phyloP scores from a whole-genome alignment of 1,140 invertebrate genomes.

The Drosophila insularis region DNA sequence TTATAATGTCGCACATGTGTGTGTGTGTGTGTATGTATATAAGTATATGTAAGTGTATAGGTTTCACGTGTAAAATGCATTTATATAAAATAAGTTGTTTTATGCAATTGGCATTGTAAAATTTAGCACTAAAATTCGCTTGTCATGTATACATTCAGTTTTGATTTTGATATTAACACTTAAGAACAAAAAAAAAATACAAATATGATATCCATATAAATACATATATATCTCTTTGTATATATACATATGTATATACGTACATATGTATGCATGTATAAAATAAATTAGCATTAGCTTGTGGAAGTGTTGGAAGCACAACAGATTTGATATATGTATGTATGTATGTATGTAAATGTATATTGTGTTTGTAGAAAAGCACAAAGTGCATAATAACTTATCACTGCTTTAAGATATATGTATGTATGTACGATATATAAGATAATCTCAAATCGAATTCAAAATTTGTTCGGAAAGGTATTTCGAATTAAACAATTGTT shows the following conservation, averaged over 20 bases:
- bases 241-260: slow-evolving; percentile 20
- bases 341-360: too few species aligned
- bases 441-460: not conserved
- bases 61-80: slow-evolving; percentile 21
- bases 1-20: slow-evolving; percentile 49
- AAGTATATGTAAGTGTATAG: slow-evolving; percentile 14
- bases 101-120: slow-evolving; percentile 48
- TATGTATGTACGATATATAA: not conserved
- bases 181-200: slow-evolving; percentile 23
- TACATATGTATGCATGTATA: slow-evolving; percentile 16
- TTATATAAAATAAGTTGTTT: slow-evolving; percentile 43
- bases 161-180: slow-evolving; percentile 40
- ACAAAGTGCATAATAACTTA: slow-evolving; percentile 33
- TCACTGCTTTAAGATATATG: not conserved
- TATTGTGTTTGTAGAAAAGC: slow-evolving; percentile 19
- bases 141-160: slow-evolving; percentile 43
- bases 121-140: slow-evolving; percentile 66
- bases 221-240: not conserved
- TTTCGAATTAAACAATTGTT: slow-evolving; percentile 6
- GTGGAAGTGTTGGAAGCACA: slow-evolving; percentile 64
- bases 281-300: slow-evolving; percentile 18
- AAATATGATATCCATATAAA: slow-evolving; percentile 4
- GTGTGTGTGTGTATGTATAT: slow-evolving; percentile 7
- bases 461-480: not conserved
- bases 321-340: slow-evolving; percentile 13